Conservation (phyloP, 2,113 vertebrate genomes). For the Thamnaconus septentrionalis region DNA sequence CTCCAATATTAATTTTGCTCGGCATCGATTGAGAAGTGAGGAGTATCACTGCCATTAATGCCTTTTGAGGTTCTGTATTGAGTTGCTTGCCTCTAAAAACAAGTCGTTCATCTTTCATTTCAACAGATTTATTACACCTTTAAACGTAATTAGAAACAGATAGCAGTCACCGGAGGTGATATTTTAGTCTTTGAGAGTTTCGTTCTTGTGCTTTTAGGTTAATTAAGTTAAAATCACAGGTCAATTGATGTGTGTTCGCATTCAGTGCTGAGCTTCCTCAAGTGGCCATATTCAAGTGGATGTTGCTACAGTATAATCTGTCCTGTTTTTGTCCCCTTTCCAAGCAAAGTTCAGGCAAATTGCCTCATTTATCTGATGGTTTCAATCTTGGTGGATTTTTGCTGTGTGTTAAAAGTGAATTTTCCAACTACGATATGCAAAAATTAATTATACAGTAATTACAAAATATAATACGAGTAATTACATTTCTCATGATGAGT, state of each 20-base stretch:
- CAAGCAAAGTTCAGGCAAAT: not conserved
- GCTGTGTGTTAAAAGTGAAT: too few relatives aligned
- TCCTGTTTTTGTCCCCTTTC: not conserved
- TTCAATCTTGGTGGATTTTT: not conserved
- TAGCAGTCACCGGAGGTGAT: constrained; percentile 61
- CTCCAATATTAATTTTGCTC: constrained; percentile 73
- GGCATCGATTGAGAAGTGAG: constrained; percentile 66
- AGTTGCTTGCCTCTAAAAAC: constrained; percentile 65
- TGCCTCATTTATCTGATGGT: not conserved
- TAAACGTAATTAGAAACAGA: constrained; percentile 71
- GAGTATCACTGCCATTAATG: constrained; percentile 70
- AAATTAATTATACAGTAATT: too few relatives aligned
- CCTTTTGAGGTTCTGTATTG: constrained; percentile 65
- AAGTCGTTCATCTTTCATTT: constrained; percentile 72
- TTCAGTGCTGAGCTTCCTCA: constrained; percentile 7
- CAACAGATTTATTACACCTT: constrained; percentile 66
- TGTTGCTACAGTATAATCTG: not conserved
- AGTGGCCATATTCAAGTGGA: not conserved
- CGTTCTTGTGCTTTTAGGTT: constrained; percentile 34
- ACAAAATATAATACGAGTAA: too few relatives aligned
- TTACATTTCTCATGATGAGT: too few relatives aligned
- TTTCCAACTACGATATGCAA: too few relatives aligned
- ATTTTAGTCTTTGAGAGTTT: constrained; percentile 54
- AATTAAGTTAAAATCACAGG: constrained; percentile 44
- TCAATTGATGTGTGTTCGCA: constrained; percentile 14